A percentile compares a stretch with the other conserved stretches of the same genome.
These are phyloP conservation scores for Neopipo cinnamomea DNA, from an alignment of 2,113 vertebrate genomes.

Conservation along the genomic window DNA sequence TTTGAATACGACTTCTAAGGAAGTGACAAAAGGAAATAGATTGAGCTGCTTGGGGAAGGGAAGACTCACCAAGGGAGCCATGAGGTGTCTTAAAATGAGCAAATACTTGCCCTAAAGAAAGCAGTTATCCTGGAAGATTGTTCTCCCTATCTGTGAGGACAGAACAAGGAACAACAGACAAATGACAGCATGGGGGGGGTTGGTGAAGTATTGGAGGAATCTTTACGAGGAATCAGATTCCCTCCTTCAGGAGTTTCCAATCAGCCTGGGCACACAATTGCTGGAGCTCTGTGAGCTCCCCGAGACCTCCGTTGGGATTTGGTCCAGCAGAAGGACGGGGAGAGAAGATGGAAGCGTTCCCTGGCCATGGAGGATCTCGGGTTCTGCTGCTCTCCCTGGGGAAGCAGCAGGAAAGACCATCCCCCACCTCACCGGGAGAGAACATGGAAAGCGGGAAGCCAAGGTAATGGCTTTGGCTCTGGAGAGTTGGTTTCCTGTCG, in stretches of 20 bases:
- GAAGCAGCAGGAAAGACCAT: neutral
- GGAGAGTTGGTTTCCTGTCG: neutral
- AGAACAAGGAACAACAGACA: neutral
- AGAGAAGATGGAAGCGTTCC: neutral
- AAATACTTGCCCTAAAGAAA: neutral
- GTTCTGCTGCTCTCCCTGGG: neutral
- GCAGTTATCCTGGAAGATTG: neutral
- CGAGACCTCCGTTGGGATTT: neutral
- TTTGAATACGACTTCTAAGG: neutral
- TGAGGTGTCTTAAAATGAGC: neutral
- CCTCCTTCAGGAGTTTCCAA: neutral
- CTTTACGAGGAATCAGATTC: neutral
- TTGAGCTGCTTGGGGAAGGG: neutral
- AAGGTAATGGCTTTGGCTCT: neutral
- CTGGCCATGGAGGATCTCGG: neutral
- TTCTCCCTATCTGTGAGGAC: neutral
- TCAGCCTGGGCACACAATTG: neutral
- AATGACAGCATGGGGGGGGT: neutral
- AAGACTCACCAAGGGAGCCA: neutral
- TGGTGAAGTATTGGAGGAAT: neutral
- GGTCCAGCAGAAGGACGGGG: neutral
- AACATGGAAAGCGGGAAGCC: neutral
- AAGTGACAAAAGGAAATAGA: conserved; percentile 7
- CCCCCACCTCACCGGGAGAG: neutral
- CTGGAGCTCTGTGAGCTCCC: neutral